Evolutionary conservation across 2,113 vertebrate genomes (phyloP), one percentile per base, ranked within the genome.

Genomic region (Melospiza melodia): DNA sequence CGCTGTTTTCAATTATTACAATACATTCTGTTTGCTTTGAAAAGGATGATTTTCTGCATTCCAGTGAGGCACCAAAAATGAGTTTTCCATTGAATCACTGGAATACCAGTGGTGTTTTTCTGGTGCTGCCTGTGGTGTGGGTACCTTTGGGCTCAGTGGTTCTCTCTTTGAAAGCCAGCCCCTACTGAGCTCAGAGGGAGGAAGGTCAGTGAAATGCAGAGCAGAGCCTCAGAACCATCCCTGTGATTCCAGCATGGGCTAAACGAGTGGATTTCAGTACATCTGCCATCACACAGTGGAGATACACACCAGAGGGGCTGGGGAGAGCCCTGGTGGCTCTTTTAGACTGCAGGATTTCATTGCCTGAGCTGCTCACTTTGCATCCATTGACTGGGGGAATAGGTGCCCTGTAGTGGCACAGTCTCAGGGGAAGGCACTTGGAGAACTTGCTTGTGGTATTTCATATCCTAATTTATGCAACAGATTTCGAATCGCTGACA

Each of bases 1-100:
- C 0, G 33, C 93, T 95, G 93, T 31, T 93, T 96, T 94, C 87
- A 88, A 49, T 97, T 95, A 95, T 90, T 96, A 21, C 72, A 77
- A 74, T 94, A 91, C 84, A 73, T 84, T 91, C 79, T 51, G 6
- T 76, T 84, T 83, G 59, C 52, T 90, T 71, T 57, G 22, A 71
- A 63, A 93, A 84, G 79, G 80, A 90, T 67, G 24, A 6, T 78
- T 62, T 63, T 59, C 55, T 85, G 72, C 1, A 0, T 84, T 75
- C 82, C 21, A 80, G 27, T 12, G 43, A 81, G 73, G 24, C 33
- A 67, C 48, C 28, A 83, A 81, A 91, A 88, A 35, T 28, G 39
- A 86, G 15, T 90, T 93, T 88, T 77, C 73, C 43, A 71, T 67
- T 9, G 9, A 84, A 67, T 46, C 33, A 21, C 24, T 63, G 59